Evolutionary conservation across 2,888 invertebrate genomes (phyloP).

Genomic region (Sussaba pulchella): DNA sequence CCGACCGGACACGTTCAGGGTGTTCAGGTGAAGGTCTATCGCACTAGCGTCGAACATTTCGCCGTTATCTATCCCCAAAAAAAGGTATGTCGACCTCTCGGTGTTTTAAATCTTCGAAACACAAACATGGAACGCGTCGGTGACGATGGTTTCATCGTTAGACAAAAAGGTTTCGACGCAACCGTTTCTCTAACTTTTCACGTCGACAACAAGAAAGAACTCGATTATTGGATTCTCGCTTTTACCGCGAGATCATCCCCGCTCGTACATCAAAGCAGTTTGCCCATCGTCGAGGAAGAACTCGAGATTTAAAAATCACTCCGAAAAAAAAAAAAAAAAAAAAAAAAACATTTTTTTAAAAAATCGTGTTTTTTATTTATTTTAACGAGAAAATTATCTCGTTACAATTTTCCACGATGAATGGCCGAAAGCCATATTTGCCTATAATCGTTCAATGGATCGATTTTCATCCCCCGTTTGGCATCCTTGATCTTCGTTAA

Average conservation of each 20-base stretch:
- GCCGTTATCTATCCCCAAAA: slow-evolving; percentile 88
- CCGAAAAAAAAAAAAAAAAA: background rate
- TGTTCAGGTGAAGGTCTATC: slow-evolving; percentile 88
- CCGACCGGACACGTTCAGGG: slow-evolving; percentile 87
- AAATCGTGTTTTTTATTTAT: too few species aligned
- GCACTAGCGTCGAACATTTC: slow-evolving; percentile 88
- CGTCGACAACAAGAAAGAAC: slow-evolving; percentile 86
- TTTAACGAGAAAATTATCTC: too few species aligned
- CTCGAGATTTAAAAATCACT: slow-evolving; percentile 84
- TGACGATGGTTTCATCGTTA: slow-evolving; percentile 86
- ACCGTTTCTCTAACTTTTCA: slow-evolving; percentile 87
- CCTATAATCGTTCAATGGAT: too few species aligned
- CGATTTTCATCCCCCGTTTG: too few species aligned
- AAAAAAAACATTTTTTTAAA: background rate
- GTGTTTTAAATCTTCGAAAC: slow-evolving; percentile 87
- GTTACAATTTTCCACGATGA: too few species aligned
- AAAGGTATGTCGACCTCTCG: slow-evolving; percentile 87
- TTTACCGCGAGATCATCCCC: slow-evolving; percentile 85
- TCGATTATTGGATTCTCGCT: slow-evolving; percentile 87
- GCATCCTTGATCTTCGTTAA: too few species aligned
- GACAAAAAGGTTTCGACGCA: slow-evolving; percentile 87
- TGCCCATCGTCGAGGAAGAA: slow-evolving; percentile 88
- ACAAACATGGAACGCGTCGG: slow-evolving; percentile 86
- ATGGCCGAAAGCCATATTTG: too few species aligned
- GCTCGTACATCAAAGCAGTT: slow-evolving; percentile 85